A percentile compares a stretch with the other conserved stretches of the same genome.
phyloP scores from a whole-genome alignment of 1,140 invertebrate genomes.

The Bombyx mandarina region DNA sequence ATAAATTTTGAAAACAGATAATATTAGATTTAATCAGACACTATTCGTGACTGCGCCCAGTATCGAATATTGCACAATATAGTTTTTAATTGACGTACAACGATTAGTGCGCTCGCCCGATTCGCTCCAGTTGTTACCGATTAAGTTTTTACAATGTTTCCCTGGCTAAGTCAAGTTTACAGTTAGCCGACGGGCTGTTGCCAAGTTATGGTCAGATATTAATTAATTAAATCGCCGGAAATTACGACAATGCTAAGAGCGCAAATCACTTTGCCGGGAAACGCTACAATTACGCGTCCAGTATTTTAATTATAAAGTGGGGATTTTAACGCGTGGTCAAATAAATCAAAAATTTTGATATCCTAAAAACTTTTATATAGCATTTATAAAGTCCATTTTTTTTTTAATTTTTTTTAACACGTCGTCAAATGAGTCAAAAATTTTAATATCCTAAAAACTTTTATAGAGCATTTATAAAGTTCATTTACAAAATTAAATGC shows the following conservation, averaged over 20 bases:
- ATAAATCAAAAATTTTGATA: too few species aligned
- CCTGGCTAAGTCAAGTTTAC: conserved; percentile 51
- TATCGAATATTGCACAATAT: conserved; percentile 60
- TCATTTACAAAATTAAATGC: too few species aligned
- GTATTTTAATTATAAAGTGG: too few species aligned
- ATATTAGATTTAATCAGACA: neutral
- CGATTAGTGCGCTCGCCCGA: conserved; percentile 55
- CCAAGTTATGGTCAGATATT: conserved; percentile 46
- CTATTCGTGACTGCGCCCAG: conserved; percentile 32
- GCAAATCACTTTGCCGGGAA: conserved; percentile 1
- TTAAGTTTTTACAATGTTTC: conserved; percentile 56
- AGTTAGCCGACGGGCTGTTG: conserved; percentile 46
- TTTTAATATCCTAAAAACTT: too few species aligned
- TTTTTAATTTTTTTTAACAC: too few species aligned
- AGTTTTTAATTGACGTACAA: conserved; percentile 44
- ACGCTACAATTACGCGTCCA: too few species aligned
- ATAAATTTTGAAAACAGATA: too few species aligned
- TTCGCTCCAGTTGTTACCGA: conserved; percentile 66
- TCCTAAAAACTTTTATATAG: too few species aligned
- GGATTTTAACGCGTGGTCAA: too few species aligned
- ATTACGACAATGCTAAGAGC: conserved; percentile 8
- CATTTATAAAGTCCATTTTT: too few species aligned
- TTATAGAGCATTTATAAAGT: too few species aligned
- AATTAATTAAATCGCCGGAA: conserved; percentile 35
- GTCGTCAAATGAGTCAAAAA: too few species aligned